phyloP scores from a whole-genome alignment of 2,888 invertebrate species.

The Athalia cordata region DNA sequence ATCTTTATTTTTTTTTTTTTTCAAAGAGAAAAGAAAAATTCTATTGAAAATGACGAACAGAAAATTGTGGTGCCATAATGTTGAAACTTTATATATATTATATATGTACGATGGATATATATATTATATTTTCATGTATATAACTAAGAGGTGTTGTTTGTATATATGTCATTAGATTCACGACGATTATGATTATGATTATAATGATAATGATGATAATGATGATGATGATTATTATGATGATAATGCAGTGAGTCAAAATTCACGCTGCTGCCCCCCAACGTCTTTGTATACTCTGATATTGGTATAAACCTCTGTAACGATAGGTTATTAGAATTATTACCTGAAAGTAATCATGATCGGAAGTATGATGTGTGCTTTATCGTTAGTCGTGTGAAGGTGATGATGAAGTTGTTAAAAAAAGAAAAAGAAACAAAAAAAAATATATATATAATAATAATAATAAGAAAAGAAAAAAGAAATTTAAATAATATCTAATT shows the following conservation, averaged over 20 bases:
- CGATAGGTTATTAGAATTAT: too few species aligned
- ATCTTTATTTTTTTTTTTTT: too few species aligned
- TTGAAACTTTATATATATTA: slow-evolving; percentile 69
- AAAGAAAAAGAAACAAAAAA: not conserved
- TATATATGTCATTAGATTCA: slow-evolving; percentile 67
- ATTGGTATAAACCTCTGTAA: too few species aligned
- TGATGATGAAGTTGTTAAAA: not conserved
- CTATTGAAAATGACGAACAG: slow-evolving; percentile 47
- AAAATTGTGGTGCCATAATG: slow-evolving; percentile 72
- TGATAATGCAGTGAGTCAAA: not conserved
- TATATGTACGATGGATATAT: slow-evolving; percentile 55
- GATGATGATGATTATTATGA: slow-evolving; percentile 15
- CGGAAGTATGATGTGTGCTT: too few species aligned
- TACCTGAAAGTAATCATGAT: too few species aligned
- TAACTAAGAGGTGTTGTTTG: slow-evolving; percentile 72
- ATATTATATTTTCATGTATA: slow-evolving; percentile 68
- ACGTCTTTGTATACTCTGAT: too few species aligned
- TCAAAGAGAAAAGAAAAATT: slow-evolving; percentile 43
- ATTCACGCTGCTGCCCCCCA: too few species aligned
- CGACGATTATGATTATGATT: slow-evolving; percentile 10
- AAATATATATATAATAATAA: not conserved
- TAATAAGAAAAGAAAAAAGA: too few species aligned
- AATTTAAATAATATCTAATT: too few species aligned
- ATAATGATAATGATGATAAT: slow-evolving; percentile 3
- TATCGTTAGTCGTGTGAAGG: too few species aligned